phyloP scores from a whole-genome alignment of 1,140 invertebrate genomes.

The Trinorchestia longiramus region DNA sequence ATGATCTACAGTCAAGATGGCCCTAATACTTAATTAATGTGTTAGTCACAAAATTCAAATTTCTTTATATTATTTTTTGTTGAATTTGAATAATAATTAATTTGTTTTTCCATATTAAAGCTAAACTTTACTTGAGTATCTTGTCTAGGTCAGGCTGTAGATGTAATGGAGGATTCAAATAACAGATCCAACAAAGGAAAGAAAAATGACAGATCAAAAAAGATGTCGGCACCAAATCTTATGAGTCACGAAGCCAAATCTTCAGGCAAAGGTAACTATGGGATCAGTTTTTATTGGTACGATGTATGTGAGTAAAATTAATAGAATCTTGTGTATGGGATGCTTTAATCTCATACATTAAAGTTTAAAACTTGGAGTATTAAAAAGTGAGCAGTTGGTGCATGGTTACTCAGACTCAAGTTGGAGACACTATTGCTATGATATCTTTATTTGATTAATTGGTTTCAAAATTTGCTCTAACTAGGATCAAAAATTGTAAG shows the following conservation, averaged over 20 bases:
- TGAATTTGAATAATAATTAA: too few relatives aligned
- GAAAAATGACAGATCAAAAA: conserved; percentile 19
- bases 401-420: too few relatives aligned
- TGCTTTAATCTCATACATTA: background rate
- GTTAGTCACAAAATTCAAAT: too few relatives aligned
- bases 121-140: background rate
- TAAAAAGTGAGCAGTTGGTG: too few relatives aligned
- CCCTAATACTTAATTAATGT: too few relatives aligned
- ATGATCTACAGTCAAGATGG: too few relatives aligned
- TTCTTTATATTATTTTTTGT: too few relatives aligned
- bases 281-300: background rate
- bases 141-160: background rate
- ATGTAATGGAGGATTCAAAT: background rate
- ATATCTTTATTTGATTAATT: too few relatives aligned
- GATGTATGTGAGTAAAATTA: background rate
- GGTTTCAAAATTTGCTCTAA: too few relatives aligned
- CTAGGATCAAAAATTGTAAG: too few relatives aligned
- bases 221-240: conserved; percentile 41
- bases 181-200: background rate
- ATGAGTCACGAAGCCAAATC: background rate
- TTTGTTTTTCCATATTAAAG: background rate
- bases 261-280: background rate
- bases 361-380: background rate
- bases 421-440: too few relatives aligned
- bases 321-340: background rate